These are phyloP conservation scores for Eupithecia tripunctaria DNA, from an alignment of 2,888 invertebrate species.

Conservation along the genomic window DNA sequence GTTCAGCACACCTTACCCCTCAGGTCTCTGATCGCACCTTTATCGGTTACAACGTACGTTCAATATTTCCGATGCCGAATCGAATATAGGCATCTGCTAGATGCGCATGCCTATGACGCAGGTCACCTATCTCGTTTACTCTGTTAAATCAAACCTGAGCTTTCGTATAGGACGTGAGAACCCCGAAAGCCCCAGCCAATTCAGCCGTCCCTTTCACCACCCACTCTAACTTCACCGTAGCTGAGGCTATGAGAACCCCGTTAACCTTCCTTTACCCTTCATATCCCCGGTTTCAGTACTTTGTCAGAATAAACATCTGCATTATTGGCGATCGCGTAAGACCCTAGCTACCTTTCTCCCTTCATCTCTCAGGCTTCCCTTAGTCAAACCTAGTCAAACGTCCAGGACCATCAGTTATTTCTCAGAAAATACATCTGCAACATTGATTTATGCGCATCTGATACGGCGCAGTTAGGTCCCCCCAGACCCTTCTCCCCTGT, in stretches of 20 bases:
- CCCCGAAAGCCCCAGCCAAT: background rate
- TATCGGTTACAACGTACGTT: background rate
- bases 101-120: conserved; percentile 1
- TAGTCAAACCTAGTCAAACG: background rate
- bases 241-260: background rate
- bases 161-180: background rate
- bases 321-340: no score
- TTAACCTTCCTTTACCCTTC: background rate
- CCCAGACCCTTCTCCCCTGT: background rate
- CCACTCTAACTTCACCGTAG: background rate
- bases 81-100: background rate
- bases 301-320: background rate
- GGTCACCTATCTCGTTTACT: conserved; percentile 6
- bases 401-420: conserved; percentile 9
- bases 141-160: background rate
- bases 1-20: background rate
- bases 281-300: background rate
- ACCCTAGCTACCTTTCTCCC: background rate
- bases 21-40: background rate
- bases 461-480: background rate
- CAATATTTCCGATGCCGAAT: background rate
- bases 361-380: background rate
- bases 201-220: background rate
- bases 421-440: background rate
- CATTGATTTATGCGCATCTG: conserved; percentile 1